These are phyloP conservation scores for Ficedula albicollis DNA, from an alignment of 2,797 vertebrate species.

Conservation along the genomic window DNA sequence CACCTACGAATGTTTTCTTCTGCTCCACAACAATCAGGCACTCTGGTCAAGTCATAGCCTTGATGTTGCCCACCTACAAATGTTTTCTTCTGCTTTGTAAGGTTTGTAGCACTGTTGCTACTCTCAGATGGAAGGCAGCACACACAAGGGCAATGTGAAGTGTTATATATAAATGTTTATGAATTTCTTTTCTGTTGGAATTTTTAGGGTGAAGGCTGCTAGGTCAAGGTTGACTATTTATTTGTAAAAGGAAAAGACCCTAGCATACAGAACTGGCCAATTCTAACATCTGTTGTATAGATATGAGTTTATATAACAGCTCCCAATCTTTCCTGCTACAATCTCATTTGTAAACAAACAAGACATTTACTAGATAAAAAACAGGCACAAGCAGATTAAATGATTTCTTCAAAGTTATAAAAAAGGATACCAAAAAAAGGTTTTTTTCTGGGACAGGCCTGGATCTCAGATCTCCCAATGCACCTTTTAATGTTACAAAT, in stretches of 20 bases:
- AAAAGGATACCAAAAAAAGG: background rate
- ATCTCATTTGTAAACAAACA: background rate
- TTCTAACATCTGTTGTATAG: background rate
- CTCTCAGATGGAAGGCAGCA: background rate
- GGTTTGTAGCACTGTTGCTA: background rate
- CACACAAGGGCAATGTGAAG: background rate
- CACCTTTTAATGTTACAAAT: background rate
- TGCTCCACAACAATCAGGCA: too few relatives aligned
- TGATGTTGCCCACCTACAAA: too few relatives aligned
- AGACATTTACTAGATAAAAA: constrained; percentile 16
- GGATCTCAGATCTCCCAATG: background rate
- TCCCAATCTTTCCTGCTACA: background rate
- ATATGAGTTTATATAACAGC: background rate
- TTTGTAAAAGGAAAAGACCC: background rate
- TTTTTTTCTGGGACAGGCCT: background rate
- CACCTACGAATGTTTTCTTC: background rate
- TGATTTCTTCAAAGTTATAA: background rate
- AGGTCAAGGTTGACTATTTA: background rate
- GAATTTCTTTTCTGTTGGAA: background rate
- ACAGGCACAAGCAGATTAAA: background rate
- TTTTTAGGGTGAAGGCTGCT: background rate
- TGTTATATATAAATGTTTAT: background rate
- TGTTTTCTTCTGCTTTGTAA: too few relatives aligned
- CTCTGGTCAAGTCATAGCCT: too few relatives aligned
- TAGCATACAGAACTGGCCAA: background rate